Evolutionary conservation across 1,140 invertebrate species (phyloP).

Genomic region (Leptonema lineaticorne): DNA sequence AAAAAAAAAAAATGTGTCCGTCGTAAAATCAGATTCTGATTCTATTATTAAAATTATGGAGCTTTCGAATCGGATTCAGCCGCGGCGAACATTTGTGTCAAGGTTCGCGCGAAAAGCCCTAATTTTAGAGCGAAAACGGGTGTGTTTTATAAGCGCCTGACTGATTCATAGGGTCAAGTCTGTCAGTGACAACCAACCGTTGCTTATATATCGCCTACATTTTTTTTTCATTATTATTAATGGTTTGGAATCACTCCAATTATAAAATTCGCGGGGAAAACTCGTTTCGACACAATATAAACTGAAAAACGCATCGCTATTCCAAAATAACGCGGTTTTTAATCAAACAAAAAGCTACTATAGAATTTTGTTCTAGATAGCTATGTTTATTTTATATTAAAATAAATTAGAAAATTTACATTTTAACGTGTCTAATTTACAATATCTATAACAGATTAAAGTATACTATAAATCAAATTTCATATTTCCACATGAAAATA

Average conservation of each 20-base stretch:
- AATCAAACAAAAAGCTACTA: background rate
- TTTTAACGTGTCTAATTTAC: too few relatives aligned
- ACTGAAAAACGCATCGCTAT: background rate
- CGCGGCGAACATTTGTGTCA: background rate
- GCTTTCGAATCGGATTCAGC: too few relatives aligned
- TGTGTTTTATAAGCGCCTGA: background rate
- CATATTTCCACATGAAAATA: too few relatives aligned
- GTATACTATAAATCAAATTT: too few relatives aligned
- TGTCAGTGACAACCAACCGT: constrained; percentile 1
- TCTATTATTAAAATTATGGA: too few relatives aligned
- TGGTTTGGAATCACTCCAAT: constrained; percentile 29
- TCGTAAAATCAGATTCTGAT: too few relatives aligned
- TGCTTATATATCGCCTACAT: constrained; percentile 7
- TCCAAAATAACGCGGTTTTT: background rate
- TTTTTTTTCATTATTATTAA: too few relatives aligned
- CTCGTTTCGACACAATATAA: constrained; percentile 13
- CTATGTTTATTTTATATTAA: too few relatives aligned
- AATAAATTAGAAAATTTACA: too few relatives aligned
- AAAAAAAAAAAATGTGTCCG: too few relatives aligned
- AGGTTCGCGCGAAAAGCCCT: background rate
- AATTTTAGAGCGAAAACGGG: constrained; percentile 7
- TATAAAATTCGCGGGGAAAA: constrained; percentile 12
- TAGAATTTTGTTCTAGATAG: too few relatives aligned
- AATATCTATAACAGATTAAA: too few relatives aligned
- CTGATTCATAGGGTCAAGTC: constrained; percentile 30